A percentile compares a stretch with the other conserved stretches of the same genome.
Conservation (phyloP, 2,113 vertebrate genomes). For the Thunnus maccoyii region DNA sequence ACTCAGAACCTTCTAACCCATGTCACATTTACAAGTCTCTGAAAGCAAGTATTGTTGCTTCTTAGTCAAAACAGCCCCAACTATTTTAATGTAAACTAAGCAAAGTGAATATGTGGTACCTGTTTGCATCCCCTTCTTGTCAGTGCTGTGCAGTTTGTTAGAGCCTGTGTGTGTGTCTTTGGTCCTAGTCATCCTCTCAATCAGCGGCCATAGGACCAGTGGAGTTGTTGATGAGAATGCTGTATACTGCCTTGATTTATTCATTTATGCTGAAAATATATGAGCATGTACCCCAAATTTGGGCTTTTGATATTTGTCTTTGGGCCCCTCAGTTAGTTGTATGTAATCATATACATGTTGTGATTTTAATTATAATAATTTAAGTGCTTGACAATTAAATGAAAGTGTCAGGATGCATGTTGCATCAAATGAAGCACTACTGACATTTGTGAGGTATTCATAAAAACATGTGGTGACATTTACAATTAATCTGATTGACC, state of each 20-base stretch:
- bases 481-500: background rate
- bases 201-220: background rate
- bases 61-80: background rate
- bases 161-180: too few relatives aligned
- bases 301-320: too few relatives aligned
- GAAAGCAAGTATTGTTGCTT: background rate
- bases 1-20: background rate
- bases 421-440: background rate
- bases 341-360: background rate
- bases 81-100: background rate
- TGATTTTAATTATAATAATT: background rate
- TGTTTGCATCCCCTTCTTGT: background rate
- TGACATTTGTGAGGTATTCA: background rate
- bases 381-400: background rate
- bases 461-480: background rate
- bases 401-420: background rate
- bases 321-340: background rate
- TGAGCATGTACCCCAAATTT: background rate
- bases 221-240: background rate
- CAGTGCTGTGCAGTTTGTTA: too few relatives aligned
- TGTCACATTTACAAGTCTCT: background rate
- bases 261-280: background rate
- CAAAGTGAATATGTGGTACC: background rate
- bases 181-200: background rate
- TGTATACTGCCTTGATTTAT: constrained; percentile 1